phyloP scores from a whole-genome alignment of 2,113 vertebrate species.

The Leucoraja erinaceus region DNA sequence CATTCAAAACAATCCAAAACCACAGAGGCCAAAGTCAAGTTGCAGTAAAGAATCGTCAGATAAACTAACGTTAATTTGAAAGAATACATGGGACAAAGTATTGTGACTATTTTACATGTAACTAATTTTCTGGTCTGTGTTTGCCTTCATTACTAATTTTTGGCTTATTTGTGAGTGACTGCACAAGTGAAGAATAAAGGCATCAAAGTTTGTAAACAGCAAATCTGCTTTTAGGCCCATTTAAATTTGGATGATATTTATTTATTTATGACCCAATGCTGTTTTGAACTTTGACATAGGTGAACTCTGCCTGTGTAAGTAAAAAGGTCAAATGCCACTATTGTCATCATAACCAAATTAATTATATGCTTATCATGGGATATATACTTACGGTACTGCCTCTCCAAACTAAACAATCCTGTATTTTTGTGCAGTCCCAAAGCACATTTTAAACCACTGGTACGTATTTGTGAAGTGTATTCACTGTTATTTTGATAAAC shows the following conservation, averaged over 20 bases:
- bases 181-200: not conserved
- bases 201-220: too few relatives aligned
- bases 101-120: too few relatives aligned
- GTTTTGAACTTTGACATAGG: not conserved
- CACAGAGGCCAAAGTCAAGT: constrained; percentile 46
- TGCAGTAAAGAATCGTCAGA: not conserved
- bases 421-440: not conserved
- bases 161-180: too few relatives aligned
- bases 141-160: not conserved
- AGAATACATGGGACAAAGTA: not conserved
- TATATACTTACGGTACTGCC: not conserved
- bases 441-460: not conserved
- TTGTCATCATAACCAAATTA: not conserved
- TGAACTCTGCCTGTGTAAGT: not conserved
- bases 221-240: too few relatives aligned
- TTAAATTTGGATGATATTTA: not conserved
- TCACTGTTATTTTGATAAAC: not conserved
- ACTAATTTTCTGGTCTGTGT: not conserved
- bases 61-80: not conserved
- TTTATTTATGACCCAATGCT: not conserved
- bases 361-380: not conserved
- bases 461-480: not conserved
- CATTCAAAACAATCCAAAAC: constrained; percentile 45
- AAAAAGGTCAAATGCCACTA: not conserved
- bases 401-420: not conserved